Conservation (phyloP, 2,888 invertebrate genomes). For the Phengaris arion region DNA sequence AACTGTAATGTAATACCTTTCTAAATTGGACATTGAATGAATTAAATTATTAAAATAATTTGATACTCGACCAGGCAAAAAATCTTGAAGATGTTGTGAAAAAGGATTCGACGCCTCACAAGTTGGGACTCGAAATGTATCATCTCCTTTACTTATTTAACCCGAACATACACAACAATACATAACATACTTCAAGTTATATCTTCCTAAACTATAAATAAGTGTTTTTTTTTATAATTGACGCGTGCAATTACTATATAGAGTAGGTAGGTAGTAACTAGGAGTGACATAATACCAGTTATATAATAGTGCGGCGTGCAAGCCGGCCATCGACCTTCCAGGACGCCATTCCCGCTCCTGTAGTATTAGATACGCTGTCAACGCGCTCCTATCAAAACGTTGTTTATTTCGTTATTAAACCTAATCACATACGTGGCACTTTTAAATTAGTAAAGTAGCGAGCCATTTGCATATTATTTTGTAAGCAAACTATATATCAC, state of each 20-base stretch:
- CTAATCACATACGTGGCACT: background rate
- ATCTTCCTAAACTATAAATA: background rate
- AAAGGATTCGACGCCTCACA: background rate
- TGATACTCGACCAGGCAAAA: no score
- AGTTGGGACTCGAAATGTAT: no score
- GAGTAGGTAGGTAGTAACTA: constrained; percentile 32
- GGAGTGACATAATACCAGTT: constrained; percentile 51
- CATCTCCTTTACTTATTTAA: no score
- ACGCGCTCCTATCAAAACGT: constrained; percentile 22
- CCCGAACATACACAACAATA: no score
- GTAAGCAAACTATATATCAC: background rate
- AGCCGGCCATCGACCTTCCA: constrained; percentile 56
- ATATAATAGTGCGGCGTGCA: constrained; percentile 58
- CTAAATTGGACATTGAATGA: background rate
- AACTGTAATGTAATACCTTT: background rate
- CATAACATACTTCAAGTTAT: no score
- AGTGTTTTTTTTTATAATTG: background rate
- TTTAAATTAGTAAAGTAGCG: background rate
- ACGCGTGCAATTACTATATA: constrained; percentile 21
- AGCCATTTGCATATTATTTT: background rate
- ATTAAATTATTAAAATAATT: no score
- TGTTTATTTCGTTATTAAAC: constrained; percentile 5
- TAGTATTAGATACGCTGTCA: constrained; percentile 24
- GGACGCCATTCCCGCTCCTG: constrained; percentile 49
- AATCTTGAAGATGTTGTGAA: background rate